Base-by-base conservation (phyloP, 2,113 vertebrate genomes). In the Bufo gargarizans region DNA sequence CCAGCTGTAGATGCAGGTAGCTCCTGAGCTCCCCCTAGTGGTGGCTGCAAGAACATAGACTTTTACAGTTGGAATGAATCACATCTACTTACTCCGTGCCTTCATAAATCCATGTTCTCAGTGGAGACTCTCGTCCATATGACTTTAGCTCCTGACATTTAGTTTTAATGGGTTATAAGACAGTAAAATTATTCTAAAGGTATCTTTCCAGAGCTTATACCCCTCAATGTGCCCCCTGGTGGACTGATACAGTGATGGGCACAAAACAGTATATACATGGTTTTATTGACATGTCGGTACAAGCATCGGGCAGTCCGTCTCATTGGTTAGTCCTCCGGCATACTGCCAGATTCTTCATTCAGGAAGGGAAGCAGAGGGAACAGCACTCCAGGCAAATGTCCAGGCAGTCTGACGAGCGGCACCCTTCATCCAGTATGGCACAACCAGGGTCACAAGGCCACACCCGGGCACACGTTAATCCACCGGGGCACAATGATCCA, bases 361-460 rank as follows among this genome's bases (percentile, higher is more conserved):
- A 96, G 0, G 94, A 85, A 12, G 95, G 94, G 91, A 96, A 96
- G 90, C 95, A 96, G 90, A 96, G 94, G 50, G 95, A 94, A 86
- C 96, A 96, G 88, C 96, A 96, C 80, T 96, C 96, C 87, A 96
- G 87, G 76, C 95, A 96, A 86, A 96, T 91, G 91, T 96, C 96
- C 90, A 96, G 85, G 65, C 95, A 96, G 91, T 96, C 95, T 0
- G 95, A 91, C 0, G 96, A 95, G 61, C 92, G 89, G 9, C 95
- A 96, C 91, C 95, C 96, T 82, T 94, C 94, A 90, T 95, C 94
- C 87, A 95, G 7, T 55, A 96, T 91, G 87, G 93, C 92, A 72
- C 95, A 96, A 65, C 95, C 93, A 90, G 93, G 69, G 77, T 91
- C 47, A 6, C 92, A 91, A 11, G 92, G 89, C 89, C 33, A 92